Evolutionary conservation across 2,888 invertebrate species (phyloP).

Genomic region (Oligia strigilis): DNA sequence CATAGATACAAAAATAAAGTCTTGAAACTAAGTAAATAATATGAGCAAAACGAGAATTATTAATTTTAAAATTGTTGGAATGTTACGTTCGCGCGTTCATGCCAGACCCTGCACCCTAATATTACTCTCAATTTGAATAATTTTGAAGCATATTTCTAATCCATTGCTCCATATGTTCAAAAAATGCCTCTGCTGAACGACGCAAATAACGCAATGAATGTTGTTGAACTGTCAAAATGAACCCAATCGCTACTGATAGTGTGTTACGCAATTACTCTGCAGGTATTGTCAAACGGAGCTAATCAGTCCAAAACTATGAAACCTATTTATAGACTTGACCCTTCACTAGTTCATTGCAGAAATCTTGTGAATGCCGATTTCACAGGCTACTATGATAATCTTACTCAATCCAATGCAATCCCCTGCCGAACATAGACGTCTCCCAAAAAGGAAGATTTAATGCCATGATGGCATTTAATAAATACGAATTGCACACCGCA

Average conservation of each 20-base stretch:
- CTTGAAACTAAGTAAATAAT: background rate
- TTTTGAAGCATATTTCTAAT: too few relatives aligned
- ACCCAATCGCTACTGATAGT: too few relatives aligned
- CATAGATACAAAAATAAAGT: background rate
- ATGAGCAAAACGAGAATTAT: background rate
- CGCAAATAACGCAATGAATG: too few relatives aligned
- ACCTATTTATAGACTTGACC: background rate
- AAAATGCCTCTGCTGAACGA: too few relatives aligned
- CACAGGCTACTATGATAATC: background rate
- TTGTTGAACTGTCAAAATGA: too few relatives aligned
- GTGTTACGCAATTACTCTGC: too few relatives aligned
- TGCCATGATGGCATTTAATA: conserved; percentile 37
- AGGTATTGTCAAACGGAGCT: background rate
- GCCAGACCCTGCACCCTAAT: too few relatives aligned
- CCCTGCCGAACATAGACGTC: conserved; percentile 14
- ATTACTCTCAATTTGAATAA: too few relatives aligned
- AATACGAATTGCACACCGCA: conserved; percentile 45
- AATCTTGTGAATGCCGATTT: background rate
- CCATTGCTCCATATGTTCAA: too few relatives aligned
- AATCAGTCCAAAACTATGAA: background rate
- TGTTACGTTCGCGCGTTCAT: background rate
- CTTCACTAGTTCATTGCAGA: background rate
- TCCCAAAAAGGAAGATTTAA: conserved; percentile 43
- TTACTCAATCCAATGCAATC: background rate
- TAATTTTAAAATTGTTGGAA: background rate